Percentiles rank a stretch among this genome's conserved stretches.
Conservation (phyloP, 1,140 invertebrate genomes). For the Drosophila nigromelanica region DNA sequence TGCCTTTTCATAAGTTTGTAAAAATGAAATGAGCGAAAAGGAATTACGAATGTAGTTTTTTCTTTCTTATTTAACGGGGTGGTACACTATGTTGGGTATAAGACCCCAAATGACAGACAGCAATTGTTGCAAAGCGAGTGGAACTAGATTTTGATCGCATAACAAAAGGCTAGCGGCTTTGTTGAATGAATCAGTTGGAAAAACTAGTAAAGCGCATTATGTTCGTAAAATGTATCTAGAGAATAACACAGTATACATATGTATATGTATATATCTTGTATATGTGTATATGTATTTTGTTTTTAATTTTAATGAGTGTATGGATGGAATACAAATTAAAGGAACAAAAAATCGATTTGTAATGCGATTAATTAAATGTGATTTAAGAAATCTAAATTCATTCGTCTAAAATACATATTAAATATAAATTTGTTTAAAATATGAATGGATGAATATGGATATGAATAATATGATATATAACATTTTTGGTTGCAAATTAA, state of each 20-base stretch:
- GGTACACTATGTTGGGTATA: not conserved
- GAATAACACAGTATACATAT: not conserved
- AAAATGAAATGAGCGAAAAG: conserved; percentile 17
- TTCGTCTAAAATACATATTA: too few relatives aligned
- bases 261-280: too few relatives aligned
- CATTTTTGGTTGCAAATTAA: too few relatives aligned
- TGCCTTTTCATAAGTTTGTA: conserved; percentile 45
- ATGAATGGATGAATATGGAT: too few relatives aligned
- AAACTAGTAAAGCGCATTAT: not conserved
- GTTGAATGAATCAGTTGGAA: not conserved
- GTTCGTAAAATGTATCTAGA: too few relatives aligned
- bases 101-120: conserved; percentile 3
- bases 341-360: too few relatives aligned
- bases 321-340: too few relatives aligned
- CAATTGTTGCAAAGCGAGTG: conserved; percentile 21
- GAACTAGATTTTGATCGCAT: conserved; percentile 3
- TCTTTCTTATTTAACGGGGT: not conserved
- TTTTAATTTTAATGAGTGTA: too few relatives aligned
- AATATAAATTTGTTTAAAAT: too few relatives aligned
- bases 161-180: not conserved
- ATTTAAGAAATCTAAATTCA: too few relatives aligned
- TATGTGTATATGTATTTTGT: not conserved
- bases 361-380: too few relatives aligned
- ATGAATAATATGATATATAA: too few relatives aligned
- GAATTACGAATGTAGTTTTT: conserved; percentile 9